Base-by-base conservation (phyloP, 2,113 vertebrate species). In the Chaenogobius annularis region DNA sequence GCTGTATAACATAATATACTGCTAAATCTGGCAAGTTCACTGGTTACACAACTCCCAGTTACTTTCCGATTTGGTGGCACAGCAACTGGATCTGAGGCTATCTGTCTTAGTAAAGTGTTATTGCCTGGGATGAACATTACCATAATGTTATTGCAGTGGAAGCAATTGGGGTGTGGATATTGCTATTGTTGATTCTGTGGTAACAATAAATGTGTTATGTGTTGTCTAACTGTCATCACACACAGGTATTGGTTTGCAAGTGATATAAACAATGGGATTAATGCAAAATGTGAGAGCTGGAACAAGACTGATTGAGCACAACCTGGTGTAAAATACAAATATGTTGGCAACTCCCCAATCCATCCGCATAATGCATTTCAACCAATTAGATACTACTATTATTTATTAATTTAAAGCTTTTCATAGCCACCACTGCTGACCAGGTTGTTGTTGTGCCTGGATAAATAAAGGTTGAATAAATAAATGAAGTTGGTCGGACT, bases 341-440 rank as follows among this genome's bases (percentile, higher is more conserved):
- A 54, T 54, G 14, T 11, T n/a, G 61, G 62, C 15, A 69, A 12
- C 47, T 22, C 69, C 48, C 68, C 13, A 62, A 50, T 80, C 47
- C n/a, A n/a, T n/a, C n/a, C n/a, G n/a, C n/a, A 31, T 31, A 1
- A 31, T 44, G 15, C 58, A 14, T 17, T 50, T 15, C 5, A 8
- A 19, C 15, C 47, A 19, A 1, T 17, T 17, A 17, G 15, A 1
- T 50, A 19, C 47, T 19, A 50, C 47, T 50, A 50, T 19, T 50
- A 50, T 0, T 5, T 17, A 31, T 31, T 31, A 31, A 31, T 4
- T 31, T 31, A 31, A 31, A 31, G 26, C 26, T 31, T 31, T 31
- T 31, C 26, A 31, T 4, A 31, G 26, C 26, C 26, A 31, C 26
- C 26, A 31, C 26, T 4, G 4, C 1, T 31, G 26, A 31, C 26